These are phyloP conservation scores for Peromyscus californicus DNA, from an alignment of 2,113 vertebrate species.

Conservation along the genomic window DNA sequence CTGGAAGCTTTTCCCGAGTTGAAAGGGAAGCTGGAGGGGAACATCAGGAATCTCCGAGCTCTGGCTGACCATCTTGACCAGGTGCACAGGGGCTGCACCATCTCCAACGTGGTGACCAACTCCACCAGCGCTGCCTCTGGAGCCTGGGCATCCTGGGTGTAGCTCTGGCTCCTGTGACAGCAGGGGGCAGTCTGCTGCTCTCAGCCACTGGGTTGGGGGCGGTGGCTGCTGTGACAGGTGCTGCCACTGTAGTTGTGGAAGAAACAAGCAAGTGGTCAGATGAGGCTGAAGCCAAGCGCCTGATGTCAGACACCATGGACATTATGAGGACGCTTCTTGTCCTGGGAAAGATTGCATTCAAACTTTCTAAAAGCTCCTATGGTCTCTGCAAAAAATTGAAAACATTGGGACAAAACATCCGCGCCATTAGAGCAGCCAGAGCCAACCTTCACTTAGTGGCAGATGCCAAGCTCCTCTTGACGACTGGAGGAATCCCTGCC, in stretches of 20 bases:
- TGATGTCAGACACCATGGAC: accelerated
- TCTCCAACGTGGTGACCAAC: background rate
- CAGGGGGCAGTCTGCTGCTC: conserved; percentile 64
- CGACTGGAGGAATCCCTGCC: background rate
- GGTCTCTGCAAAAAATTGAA: background rate
- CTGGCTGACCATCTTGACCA: conserved; percentile 19
- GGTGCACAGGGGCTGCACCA: background rate
- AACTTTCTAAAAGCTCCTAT: background rate
- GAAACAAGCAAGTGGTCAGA: accelerated
- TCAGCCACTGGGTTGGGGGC: background rate
- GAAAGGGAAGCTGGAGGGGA: background rate
- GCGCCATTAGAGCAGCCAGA: background rate
- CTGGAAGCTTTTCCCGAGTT: background rate
- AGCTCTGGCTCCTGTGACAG: conserved; percentile 13
- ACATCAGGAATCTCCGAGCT: background rate
- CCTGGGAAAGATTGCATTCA: background rate
- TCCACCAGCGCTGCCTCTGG: accelerated
- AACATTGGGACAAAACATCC: background rate
- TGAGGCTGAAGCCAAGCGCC: background rate
- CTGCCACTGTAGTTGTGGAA: background rate
- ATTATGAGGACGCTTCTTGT: no score
- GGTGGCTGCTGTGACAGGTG: background rate
- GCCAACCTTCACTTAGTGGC: background rate
- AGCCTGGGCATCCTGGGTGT: background rate
- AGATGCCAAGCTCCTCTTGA: background rate